Evolutionary conservation across 2,888 invertebrate genomes (phyloP).

Genomic region (Lapara coniferarum): DNA sequence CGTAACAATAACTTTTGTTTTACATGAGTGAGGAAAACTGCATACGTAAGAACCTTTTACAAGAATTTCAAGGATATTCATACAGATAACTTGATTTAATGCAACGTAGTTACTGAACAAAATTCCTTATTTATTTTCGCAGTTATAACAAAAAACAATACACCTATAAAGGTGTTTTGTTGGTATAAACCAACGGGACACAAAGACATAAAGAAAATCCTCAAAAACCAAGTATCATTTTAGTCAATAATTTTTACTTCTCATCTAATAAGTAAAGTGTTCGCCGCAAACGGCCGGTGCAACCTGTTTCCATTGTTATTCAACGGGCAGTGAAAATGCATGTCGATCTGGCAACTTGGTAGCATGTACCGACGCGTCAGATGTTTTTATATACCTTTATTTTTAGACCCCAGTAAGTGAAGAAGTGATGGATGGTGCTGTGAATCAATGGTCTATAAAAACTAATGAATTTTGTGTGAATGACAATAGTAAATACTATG

Average conservation of each 20-base stretch:
- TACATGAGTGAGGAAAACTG: too few relatives aligned
- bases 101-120: too few relatives aligned
- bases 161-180: too few relatives aligned
- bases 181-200: too few relatives aligned
- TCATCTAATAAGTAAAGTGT: conserved; percentile 79
- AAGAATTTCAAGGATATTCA: too few relatives aligned
- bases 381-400: conserved; percentile 37
- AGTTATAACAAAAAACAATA: too few relatives aligned
- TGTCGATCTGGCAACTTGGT: conserved; percentile 39
- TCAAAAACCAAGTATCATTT: conserved; percentile 47
- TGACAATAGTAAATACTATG: background rate
- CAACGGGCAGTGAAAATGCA: conserved; percentile 51
- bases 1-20: too few relatives aligned
- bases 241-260: conserved; percentile 56
- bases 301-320: conserved; percentile 74
- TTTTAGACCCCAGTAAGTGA: conserved; percentile 17
- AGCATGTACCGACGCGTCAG: conserved; percentile 44
- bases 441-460: conserved; percentile 21
- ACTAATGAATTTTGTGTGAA: conserved; percentile 7
- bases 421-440: conserved; percentile 16
- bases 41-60: too few relatives aligned
- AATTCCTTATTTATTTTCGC: too few relatives aligned
- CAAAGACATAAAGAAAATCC: background rate
- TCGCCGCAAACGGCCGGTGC: conserved; percentile 61
- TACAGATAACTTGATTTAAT: too few relatives aligned